Conservation (phyloP, 2,113 vertebrate species). For the Onychostoma macrolepis region DNA sequence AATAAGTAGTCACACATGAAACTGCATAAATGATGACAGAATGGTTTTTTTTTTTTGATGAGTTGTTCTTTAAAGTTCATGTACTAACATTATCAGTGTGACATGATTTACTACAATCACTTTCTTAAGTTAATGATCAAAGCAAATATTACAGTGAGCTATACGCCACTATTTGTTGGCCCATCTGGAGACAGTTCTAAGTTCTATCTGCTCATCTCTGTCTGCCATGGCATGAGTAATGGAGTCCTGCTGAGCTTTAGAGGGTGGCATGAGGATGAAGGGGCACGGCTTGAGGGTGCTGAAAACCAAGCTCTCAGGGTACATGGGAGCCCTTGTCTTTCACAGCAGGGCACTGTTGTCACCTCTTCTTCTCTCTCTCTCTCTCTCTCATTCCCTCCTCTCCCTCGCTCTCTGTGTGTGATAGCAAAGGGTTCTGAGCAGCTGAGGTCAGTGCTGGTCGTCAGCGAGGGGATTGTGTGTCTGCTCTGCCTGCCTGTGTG, state of each 20-base stretch:
- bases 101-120: not conserved
- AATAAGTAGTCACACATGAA: not conserved
- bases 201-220: conserved; percentile 25
- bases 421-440: conserved; percentile 67
- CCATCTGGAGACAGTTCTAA: conserved; percentile 58
- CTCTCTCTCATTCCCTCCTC: not conserved
- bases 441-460: conserved; percentile 71
- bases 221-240: not conserved
- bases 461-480: conserved; percentile 67
- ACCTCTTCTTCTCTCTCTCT: conserved; percentile 54
- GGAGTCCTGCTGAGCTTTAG: conserved; percentile 50
- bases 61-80: not conserved
- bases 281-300: conserved; percentile 63
- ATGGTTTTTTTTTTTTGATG: too few relatives aligned
- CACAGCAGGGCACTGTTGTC: conserved; percentile 71
- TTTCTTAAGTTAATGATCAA: not conserved
- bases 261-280: conserved; percentile 35
- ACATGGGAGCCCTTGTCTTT: conserved; percentile 51
- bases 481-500: conserved; percentile 64
- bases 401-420: conserved; percentile 52
- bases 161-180: conserved; percentile 71
- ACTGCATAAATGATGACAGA: too few relatives aligned
- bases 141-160: conserved; percentile 63
- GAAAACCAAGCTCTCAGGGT: conserved; percentile 64
- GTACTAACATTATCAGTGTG: not conserved